Evolutionary conservation across 2,113 vertebrate genomes (phyloP), one percentile per base, ranked within the genome.

Genomic region (Cettia cetti): DNA sequence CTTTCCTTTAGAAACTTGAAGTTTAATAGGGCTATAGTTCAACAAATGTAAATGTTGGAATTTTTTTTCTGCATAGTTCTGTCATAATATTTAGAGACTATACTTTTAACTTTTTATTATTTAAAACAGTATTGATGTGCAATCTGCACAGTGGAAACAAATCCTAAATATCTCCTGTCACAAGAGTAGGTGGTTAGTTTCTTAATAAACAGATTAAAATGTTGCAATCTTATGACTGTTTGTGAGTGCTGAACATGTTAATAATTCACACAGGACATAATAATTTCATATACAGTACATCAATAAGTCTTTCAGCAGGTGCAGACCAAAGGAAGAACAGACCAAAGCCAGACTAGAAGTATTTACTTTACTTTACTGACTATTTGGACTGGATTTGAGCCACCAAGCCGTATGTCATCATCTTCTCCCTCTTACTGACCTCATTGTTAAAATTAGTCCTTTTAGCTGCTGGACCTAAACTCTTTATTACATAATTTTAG

Each of bases 221-320:
- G n/a, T 82, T 80, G n/a, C 26, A 74, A 86, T 37, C 18, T 63
- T 15, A 60, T n/a, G 15, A 52, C 37, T 64, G 17, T 20, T 77
- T 7, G 27, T 57, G 28, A 49, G 18, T 47, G 30, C 28, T 19
- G 9, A 74, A n/a, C 20, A 54, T 44, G 18, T n/a, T 82, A 81
- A 56, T 63, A 72, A 33, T 13, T 11, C 11, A 78, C 44, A 70
- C 10, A n/a, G 40, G 14, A 35, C 19, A 37, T 47, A 82, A 56
- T 27, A 76, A 56, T 80, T 87, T 80, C 35, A 66, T 68, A 52
- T 45, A 52, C 23, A 44, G 21, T 82, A 90, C n/a, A 53, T 91
- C 88, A 95, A 39, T 72, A 22, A 54, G 39, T 68, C 92, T 96
- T 97, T 96, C 88, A 95, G 72, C 92, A 96, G 82, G 68, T 96